Percentiles rank a stretch among this genome's conserved stretches.
Conservation (phyloP, 2,888 invertebrate genomes). For the Ophion costatus region DNA sequence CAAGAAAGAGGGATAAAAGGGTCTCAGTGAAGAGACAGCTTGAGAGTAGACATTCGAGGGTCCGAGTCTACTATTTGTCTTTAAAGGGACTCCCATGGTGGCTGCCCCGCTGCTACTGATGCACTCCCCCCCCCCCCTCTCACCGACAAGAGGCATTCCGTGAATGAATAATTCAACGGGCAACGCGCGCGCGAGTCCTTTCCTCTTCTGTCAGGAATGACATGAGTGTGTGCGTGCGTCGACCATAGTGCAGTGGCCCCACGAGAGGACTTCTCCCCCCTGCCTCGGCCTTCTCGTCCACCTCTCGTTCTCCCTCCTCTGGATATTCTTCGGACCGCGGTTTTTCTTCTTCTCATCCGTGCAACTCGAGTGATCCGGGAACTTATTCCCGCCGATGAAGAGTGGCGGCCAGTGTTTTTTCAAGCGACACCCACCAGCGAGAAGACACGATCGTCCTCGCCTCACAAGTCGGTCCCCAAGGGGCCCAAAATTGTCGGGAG, state of each 20-base stretch:
- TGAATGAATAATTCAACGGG: constrained; percentile 67
- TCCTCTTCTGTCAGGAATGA: constrained; percentile 45
- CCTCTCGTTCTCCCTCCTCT: constrained; percentile 26
- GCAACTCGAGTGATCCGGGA: constrained; percentile 54
- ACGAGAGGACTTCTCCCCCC: constrained; percentile 48
- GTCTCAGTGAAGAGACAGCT: constrained; percentile 55
- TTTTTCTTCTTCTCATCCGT: constrained; percentile 33
- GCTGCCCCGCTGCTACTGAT: constrained; percentile 47
- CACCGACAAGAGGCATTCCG: constrained; percentile 51
- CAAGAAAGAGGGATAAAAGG: constrained; percentile 20
- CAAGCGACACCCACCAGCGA: constrained; percentile 26
- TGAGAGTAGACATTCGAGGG: constrained; percentile 62
- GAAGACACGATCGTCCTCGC: neutral
- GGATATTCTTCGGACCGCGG: constrained; percentile 26
- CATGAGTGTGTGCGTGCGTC: constrained; percentile 16
- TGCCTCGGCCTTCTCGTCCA: constrained; percentile 39
- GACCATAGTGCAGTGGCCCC: constrained; percentile 53
- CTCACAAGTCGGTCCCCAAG: neutral
- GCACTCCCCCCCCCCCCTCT: constrained; percentile 19
- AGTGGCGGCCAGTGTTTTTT: constrained; percentile 50
- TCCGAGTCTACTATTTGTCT: constrained; percentile 55
- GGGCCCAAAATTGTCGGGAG: constrained; percentile 1
- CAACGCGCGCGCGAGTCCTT: constrained; percentile 44
- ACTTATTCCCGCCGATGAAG: constrained; percentile 32
- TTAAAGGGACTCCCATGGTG: constrained; percentile 34